phyloP scores from a whole-genome alignment of 2,113 vertebrate species.

The Dolichotis patagonum region DNA sequence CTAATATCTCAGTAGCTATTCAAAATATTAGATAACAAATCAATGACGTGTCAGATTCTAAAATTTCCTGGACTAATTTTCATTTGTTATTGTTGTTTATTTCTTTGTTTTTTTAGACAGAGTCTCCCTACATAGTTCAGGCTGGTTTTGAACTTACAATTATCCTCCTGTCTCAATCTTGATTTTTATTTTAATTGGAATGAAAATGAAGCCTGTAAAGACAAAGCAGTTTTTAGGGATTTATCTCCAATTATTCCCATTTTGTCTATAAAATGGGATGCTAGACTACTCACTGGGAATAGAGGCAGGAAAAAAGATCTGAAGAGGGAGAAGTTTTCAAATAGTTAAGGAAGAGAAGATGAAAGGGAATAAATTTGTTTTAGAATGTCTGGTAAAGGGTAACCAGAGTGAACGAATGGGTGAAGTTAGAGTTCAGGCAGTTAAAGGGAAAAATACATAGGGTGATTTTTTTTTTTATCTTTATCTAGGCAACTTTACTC shows the following conservation, averaged over 20 bases:
- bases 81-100: not conserved
- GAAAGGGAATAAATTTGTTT: not conserved
- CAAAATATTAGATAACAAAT: too few relatives aligned
- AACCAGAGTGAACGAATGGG: not conserved
- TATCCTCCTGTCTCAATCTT: not conserved
- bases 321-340: not conserved
- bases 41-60: too few relatives aligned
- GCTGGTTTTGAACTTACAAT: not conserved
- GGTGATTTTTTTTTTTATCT: not conserved
- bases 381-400: not conserved
- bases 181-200: not conserved
- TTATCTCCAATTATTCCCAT: not conserved
- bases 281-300: not conserved
- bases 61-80: too few relatives aligned
- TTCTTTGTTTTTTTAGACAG: not conserved
- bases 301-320: not conserved
- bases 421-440: not conserved
- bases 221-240: not conserved
- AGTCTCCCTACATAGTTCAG: not conserved
- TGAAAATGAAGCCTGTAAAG: not conserved
- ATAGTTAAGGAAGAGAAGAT: not conserved
- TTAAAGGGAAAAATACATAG: not conserved
- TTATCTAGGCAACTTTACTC: not conserved
- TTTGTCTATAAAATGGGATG: not conserved
- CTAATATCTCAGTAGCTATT: too few relatives aligned